Evolutionary conservation across 2,113 vertebrate genomes (phyloP), one percentile per base, ranked within the genome.

Genomic region (Nerophis lumbriciformis): DNA sequence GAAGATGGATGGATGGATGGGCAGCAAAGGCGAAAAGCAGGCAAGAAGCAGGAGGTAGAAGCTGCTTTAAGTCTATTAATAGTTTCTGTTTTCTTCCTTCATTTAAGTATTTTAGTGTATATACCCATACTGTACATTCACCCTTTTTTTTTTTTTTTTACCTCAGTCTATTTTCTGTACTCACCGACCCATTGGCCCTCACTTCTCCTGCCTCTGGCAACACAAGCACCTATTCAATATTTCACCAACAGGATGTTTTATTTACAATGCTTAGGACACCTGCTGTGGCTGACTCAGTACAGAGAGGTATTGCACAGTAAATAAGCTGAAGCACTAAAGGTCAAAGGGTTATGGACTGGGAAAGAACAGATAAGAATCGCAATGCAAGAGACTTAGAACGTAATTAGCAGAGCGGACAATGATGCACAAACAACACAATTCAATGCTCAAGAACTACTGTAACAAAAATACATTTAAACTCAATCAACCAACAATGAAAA

Each of bases 161-260:
- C 63, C 61, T 51, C 63, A 65, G 63, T 78, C 73, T 68, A 58
- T 83, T 78, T 78, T 72, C 77, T 75, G 56, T 63, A 68, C 65
- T 66, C 66, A 61, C 61, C 62, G 38, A 35, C 68, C 63, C 66
- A 63, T 68, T 66, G 58, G 57, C 69, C 53, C 44, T 66, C 48
- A 21, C 10, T 49, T 55, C 68, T 62, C 48, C 47, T 4, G 10
- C 68, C 60, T 75, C 61, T 67, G 65, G 73, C 73, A 78, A 74
- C 75, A 78, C 78, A 62, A 59, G 66, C 73, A 65, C 74, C 73
- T 82, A 69, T 74, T 85, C 75, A 83, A 75, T 84, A 78, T 85
- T 87, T 83, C 80, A 81, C 74, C 59, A 71, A 61, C 65, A 75
- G 68, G 73, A 80, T 84, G 79, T 78, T 83, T 85, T 83, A 86